These are phyloP conservation scores for Lagorchestes hirsutus DNA, from an alignment of 2,797 vertebrate genomes.

Conservation along the genomic window DNA sequence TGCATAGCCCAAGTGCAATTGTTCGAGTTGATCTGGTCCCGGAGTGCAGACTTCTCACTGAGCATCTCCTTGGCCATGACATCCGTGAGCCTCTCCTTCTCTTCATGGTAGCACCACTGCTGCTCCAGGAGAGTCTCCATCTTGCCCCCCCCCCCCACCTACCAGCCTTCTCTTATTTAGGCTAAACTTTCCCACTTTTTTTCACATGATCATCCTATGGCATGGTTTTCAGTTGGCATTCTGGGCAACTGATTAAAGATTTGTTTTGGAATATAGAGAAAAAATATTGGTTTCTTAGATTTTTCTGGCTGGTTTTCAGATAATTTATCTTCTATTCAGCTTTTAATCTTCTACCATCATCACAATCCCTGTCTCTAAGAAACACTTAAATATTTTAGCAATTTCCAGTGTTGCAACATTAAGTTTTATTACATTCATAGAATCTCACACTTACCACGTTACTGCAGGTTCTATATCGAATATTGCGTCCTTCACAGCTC, in stretches of 20 bases:
- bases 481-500: slow-evolving; percentile 97
- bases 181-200: neutral
- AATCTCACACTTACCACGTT: slow-evolving; percentile 93
- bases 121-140: too few species aligned
- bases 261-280: slow-evolving; percentile 15
- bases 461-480: slow-evolving; percentile 97
- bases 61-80: too few species aligned
- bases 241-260: slow-evolving; percentile 36
- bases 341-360: neutral
- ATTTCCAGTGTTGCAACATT: slow-evolving; percentile 11
- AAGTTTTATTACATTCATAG: slow-evolving; percentile 11
- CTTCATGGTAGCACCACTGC: too few species aligned
- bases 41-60: too few species aligned
- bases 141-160: too few species aligned
- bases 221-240: slow-evolving; percentile 30
- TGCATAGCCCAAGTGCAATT: too few species aligned
- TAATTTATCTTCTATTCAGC: neutral
- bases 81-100: too few species aligned
- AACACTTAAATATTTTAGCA: slow-evolving; percentile 11
- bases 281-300: slow-evolving; percentile 28
- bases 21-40: too few species aligned
- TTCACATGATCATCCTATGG: neutral
- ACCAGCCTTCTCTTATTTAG: neutral
- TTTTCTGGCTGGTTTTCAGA: neutral
- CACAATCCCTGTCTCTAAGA: neutral